These are phyloP conservation scores for Drosophila ezoana DNA, from an alignment of 2,888 invertebrate genomes.

Conservation along the genomic window DNA sequence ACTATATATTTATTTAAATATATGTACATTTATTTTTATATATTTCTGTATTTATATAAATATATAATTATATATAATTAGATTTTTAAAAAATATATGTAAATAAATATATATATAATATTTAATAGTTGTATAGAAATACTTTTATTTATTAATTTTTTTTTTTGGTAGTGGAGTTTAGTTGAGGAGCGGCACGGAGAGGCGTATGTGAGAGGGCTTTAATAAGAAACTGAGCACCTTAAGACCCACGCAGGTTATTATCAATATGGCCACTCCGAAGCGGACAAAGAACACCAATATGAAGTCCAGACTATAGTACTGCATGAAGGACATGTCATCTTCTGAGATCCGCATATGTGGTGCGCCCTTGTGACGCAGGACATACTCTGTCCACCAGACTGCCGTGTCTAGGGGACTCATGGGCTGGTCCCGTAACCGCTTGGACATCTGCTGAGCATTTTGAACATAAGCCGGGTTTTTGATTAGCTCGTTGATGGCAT, in stretches of 20 bases:
- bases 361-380: constrained; percentile 72
- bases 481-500: constrained; percentile 50
- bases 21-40: too few relatives aligned
- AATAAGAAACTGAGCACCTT: constrained; percentile 46
- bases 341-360: constrained; percentile 66
- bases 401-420: constrained; percentile 70
- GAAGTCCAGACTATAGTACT: constrained; percentile 70
- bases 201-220: not conserved
- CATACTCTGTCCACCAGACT: constrained; percentile 82
- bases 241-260: constrained; percentile 23
- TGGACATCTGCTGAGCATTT: constrained; percentile 54
- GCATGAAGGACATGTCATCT: constrained; percentile 64
- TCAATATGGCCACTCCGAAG: constrained; percentile 38
- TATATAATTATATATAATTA: too few relatives aligned
- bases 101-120: too few relatives aligned
- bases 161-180: too few relatives aligned
- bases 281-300: constrained; percentile 42
- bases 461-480: constrained; percentile 40
- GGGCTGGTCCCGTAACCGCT: constrained; percentile 61
- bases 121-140: too few relatives aligned
- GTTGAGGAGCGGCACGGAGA: constrained; percentile 10
- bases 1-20: too few relatives aligned
- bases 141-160: too few relatives aligned
- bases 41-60: too few relatives aligned
- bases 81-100: too few relatives aligned